Evolutionary conservation across 2,797 vertebrate genomes (phyloP).

Genomic region (Channallabes apus): DNA sequence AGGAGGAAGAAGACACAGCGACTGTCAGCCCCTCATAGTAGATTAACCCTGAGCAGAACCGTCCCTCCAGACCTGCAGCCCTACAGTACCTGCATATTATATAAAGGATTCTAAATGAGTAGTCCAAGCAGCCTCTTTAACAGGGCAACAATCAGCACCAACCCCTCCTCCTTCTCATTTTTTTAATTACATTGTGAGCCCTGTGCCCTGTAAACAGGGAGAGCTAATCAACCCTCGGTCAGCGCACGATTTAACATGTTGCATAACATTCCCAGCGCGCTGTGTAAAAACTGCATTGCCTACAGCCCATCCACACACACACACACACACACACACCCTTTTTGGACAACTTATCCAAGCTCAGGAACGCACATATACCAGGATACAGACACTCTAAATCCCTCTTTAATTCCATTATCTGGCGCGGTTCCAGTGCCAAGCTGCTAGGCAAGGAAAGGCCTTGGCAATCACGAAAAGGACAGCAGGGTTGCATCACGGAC

Average conservation of each 20-base stretch:
- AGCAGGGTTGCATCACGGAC: conserved; percentile 45
- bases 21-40: not conserved
- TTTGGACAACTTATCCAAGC: not conserved
- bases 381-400: conserved; percentile 49
- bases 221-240: conserved; percentile 50
- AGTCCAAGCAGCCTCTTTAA: conserved; percentile 39
- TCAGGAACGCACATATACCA: conserved; percentile 17
- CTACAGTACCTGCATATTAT: conserved; percentile 3
- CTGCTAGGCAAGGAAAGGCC: conserved; percentile 52
- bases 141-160: conserved; percentile 42
- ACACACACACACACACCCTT: not conserved
- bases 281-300: conserved; percentile 39
- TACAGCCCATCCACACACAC: not conserved
- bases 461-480: conserved; percentile 53
- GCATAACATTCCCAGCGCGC: conserved; percentile 48
- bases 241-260: conserved; percentile 52
- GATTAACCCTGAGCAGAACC: conserved; percentile 25
- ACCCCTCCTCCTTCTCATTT: not conserved
- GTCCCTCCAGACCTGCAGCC: conserved; percentile 5
- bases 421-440: conserved; percentile 47
- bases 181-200: conserved; percentile 36
- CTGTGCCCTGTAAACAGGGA: conserved; percentile 42
- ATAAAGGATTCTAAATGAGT: conserved; percentile 25
- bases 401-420: conserved; percentile 55
- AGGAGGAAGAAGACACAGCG: conserved; percentile 14